A percentile compares a stretch with the other conserved stretches of the same genome.
Evolutionary conservation across 2,113 vertebrate species (phyloP).

Genomic region (Bos taurus): DNA sequence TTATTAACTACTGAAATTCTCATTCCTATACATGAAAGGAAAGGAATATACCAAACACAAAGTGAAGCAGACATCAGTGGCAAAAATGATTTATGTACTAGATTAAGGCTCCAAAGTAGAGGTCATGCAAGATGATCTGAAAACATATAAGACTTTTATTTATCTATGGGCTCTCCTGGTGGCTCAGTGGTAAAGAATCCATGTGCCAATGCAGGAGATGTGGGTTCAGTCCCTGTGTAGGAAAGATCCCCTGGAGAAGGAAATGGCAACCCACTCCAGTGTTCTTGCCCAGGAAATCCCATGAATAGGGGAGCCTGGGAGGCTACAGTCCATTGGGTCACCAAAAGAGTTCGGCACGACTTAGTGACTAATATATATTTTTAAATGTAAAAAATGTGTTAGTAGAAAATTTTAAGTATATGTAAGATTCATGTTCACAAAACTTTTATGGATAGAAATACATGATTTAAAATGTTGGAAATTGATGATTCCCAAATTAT

Average conservation of each 20-base stretch:
- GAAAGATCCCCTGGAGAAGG: not conserved
- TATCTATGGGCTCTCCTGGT: not conserved
- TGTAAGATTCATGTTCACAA: not conserved
- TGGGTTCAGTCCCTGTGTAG: not conserved
- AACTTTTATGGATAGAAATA: not conserved
- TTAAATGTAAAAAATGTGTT: not conserved
- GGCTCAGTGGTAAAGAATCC: not conserved
- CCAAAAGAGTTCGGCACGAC: rapidly evolving
- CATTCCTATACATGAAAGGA: not conserved
- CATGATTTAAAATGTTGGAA: not conserved
- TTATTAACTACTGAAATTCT: not conserved
- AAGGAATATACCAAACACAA: not conserved
- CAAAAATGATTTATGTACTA: not conserved
- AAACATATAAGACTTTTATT: not conserved
- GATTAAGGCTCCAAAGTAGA: not conserved
- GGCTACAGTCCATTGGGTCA: not conserved
- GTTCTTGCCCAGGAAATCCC: not conserved
- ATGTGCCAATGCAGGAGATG: not conserved
- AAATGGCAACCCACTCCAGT: not conserved
- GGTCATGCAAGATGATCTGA: not conserved
- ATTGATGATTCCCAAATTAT: not conserved
- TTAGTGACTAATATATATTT: not conserved
- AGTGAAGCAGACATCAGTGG: not conserved
- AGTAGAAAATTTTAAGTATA: not conserved
- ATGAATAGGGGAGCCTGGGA: not conserved